These are phyloP conservation scores for Melipona bicolor DNA, from an alignment of 2,888 invertebrate species.

Conservation along the genomic window DNA sequence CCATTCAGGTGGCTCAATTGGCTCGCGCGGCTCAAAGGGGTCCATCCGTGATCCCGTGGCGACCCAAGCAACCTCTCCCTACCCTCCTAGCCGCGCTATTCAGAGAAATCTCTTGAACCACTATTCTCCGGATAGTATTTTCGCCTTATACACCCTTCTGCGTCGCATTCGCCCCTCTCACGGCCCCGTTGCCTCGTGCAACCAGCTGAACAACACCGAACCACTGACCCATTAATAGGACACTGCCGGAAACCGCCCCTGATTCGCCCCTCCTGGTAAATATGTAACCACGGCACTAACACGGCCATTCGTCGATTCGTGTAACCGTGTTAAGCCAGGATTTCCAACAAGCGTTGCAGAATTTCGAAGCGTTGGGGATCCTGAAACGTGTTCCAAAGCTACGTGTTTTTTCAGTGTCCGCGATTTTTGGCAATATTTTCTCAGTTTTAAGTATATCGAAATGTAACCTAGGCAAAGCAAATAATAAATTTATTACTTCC, in stretches of 20 bases:
- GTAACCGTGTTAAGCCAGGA: constrained; percentile 9
- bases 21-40: neutral
- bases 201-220: constrained; percentile 46
- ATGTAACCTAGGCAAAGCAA: no score
- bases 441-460: no score
- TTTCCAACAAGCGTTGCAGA: no score
- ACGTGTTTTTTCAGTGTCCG: no score
- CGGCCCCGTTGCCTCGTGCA: neutral
- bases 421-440: no score
- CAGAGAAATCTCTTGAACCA: constrained; percentile 4
- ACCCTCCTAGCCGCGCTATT: neutral
- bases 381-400: no score
- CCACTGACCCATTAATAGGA: constrained; percentile 55
- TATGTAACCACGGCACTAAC: constrained; percentile 8
- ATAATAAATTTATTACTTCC: no score
- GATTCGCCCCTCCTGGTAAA: neutral
- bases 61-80: neutral
- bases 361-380: no score
- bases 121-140: neutral
- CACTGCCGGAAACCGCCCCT: constrained; percentile 9
- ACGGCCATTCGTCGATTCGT: neutral
- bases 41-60: constrained; percentile 1
- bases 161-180: constrained; percentile 5
- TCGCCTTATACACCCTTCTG: neutral
- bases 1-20: neutral